Conservation (phyloP, 1,140 invertebrate genomes). For the Elysia chlorotica region DNA sequence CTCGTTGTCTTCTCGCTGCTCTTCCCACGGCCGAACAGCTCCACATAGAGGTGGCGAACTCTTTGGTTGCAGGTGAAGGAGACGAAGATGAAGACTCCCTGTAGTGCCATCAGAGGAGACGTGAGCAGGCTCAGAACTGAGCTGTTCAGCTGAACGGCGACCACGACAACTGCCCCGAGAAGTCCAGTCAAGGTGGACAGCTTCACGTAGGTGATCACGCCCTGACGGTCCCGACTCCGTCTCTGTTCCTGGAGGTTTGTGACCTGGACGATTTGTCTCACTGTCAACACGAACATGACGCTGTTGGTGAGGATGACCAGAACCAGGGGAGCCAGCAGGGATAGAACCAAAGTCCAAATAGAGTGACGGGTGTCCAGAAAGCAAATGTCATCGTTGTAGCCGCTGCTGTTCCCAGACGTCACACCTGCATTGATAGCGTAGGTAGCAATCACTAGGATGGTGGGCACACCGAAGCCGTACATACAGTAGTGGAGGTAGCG, state of each 20-base stretch:
- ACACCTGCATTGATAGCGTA: neutral
- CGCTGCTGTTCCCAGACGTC: neutral
- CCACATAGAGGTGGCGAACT: neutral
- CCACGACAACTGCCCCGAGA: neutral
- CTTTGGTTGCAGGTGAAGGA: neutral
- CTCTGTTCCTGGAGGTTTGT: neutral
- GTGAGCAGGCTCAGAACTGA: neutral
- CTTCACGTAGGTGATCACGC: conserved; percentile 3
- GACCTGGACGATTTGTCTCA: neutral
- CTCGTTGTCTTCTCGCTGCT: too few relatives aligned
- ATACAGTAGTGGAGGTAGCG: neutral
- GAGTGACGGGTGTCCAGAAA: neutral
- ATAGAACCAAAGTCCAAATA: neutral
- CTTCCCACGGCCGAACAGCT: too few relatives aligned
- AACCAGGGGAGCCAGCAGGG: neutral
- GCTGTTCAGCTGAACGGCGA: neutral
- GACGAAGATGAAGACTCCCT: conserved; percentile 8
- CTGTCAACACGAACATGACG: neutral
- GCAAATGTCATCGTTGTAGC: neutral
- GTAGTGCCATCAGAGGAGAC: neutral
- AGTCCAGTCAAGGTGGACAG: conserved; percentile 4
- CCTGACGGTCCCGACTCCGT: neutral
- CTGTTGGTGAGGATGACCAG: too few relatives aligned
- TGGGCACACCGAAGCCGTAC: neutral
- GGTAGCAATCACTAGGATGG: neutral